phyloP scores from a whole-genome alignment of 1,140 invertebrate genomes.

The Pogonomyrmex barbatus region DNA sequence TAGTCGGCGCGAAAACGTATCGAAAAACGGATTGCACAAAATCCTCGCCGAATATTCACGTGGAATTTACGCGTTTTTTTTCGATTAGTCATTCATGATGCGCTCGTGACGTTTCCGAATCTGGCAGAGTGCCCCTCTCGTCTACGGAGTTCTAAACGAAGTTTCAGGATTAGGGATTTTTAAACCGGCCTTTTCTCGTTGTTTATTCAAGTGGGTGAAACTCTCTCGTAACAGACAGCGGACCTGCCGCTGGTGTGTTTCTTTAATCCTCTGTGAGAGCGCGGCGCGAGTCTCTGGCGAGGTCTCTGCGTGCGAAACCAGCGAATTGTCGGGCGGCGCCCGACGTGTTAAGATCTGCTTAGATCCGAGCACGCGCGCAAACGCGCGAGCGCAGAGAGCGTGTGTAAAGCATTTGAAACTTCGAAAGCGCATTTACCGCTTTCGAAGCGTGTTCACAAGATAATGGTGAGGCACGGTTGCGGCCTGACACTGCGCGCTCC shows the following conservation, averaged over 20 bases:
- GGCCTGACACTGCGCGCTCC: conserved; percentile 54
- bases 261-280: not conserved
- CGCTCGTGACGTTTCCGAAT: not conserved
- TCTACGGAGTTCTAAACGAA: not conserved
- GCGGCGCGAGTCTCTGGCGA: not conserved
- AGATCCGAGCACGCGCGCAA: conserved; percentile 18
- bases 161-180: not conserved
- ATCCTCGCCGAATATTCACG: not conserved
- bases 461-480: conserved; percentile 59
- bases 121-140: not conserved
- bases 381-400: not conserved
- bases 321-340: conserved; percentile 36
- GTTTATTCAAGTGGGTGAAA: not conserved
- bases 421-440: conserved; percentile 62
- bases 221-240: not conserved
- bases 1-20: not conserved
- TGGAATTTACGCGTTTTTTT: not conserved
- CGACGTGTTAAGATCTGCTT: conserved; percentile 42
- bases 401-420: conserved; percentile 58
- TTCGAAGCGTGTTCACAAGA: conserved; percentile 56
- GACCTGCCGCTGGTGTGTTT: not conserved
- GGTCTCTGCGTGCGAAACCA: conserved; percentile 28
- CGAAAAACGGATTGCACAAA: not conserved
- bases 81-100: not conserved
- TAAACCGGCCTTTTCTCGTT: not conserved